Evolutionary conservation across 2,888 invertebrate genomes (phyloP), one percentile per base, ranked within the genome.

Genomic region (Punctoribates punctum): DNA sequence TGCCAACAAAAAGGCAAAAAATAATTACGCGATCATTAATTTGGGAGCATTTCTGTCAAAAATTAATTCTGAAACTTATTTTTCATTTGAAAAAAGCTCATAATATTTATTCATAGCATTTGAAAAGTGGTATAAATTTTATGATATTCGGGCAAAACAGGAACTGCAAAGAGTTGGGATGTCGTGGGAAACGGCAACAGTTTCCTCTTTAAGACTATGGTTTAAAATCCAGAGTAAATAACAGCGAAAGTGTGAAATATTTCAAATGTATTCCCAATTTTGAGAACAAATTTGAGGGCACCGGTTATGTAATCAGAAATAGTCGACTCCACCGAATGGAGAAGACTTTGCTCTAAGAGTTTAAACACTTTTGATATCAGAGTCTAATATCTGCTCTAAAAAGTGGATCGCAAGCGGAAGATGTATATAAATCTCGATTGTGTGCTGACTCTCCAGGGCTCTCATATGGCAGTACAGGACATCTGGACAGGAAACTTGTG

Each of bases 391-490:
- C 54, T 34, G 34, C 8, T 34, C 54, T 8, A 6, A 54, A n/a
- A 54, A 8, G 54, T 20, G 4, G 15, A 54, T 54, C 54, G 4
- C n/a, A 54, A 54, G n/a, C 54, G 54, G 54, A 54, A 54, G 54
- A 54, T 54, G n/a, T 54, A 54, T 54, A 54, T 54, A 54, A 54
- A 54, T 54, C 54, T 54, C n/a, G 20, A 54, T 54, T 54, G 20
- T 54, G 54, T 20, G 54, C 57, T 57, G 23, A 23, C 25, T 57
- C 57, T 57, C 57, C 57, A 23, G 1, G 3, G 25, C 57, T 57
- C 57, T 57, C 57, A 57, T 57, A 57, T 57, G 57, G 57, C 25
- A 57, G 34, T 34, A 57, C 25, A 57, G 57, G 57, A 57, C 57
- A 57, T 57, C 57, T 57, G 57, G 57, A 57, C 57, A 57, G 57